Conservation (phyloP, 1,140 invertebrate species). For the Colletes gigas region DNA sequence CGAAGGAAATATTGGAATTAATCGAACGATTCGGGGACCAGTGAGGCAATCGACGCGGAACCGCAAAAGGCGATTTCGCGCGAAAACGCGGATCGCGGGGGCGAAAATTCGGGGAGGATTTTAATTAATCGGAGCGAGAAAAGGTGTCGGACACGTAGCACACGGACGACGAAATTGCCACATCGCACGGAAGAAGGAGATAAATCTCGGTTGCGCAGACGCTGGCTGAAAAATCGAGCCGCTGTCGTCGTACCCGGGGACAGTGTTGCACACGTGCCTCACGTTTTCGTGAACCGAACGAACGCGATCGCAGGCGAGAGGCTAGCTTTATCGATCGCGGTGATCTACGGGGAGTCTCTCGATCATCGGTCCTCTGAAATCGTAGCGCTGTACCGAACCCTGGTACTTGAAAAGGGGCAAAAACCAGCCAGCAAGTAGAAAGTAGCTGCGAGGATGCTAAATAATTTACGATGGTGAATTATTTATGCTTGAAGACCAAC, state of each 20-base stretch:
- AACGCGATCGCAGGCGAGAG: constrained; percentile 26
- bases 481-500: no score
- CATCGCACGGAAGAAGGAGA: constrained; percentile 5
- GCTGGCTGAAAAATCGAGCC: constrained; percentile 8
- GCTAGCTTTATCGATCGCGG: constrained; percentile 9
- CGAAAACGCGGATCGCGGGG: no score
- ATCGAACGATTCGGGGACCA: not conserved
- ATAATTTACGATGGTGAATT: not conserved
- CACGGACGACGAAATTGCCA: constrained; percentile 2
- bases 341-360: constrained; percentile 8
- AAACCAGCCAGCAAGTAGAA: not conserved
- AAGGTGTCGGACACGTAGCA: not conserved
- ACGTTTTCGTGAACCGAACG: constrained; percentile 49
- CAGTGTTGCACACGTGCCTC: constrained; percentile 40
- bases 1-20: no score
- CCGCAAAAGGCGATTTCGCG: not conserved
- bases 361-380: constrained; percentile 2
- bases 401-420: not conserved
- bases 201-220: constrained; percentile 36
- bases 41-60: not conserved
- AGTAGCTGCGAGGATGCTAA: not conserved
- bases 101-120: not conserved
- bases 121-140: constrained; percentile 1
- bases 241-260: constrained; percentile 8
- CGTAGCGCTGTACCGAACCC: not conserved